Conservation (phyloP, 2,113 vertebrate genomes). For the Nothobranchius kuhntae region DNA sequence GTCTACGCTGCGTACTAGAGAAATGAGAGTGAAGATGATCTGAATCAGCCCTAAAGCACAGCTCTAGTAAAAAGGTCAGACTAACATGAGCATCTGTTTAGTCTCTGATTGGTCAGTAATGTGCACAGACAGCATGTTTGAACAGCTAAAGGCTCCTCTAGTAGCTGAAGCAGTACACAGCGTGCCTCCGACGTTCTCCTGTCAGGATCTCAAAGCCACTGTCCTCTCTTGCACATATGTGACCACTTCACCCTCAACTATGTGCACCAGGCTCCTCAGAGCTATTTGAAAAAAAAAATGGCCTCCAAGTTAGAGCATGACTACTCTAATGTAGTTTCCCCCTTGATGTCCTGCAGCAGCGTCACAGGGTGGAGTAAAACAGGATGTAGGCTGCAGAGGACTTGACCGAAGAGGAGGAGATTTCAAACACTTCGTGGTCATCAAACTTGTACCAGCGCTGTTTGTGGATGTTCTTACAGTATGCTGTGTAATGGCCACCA, state of each 20-base stretch:
- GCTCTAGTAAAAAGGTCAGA: constrained; percentile 33
- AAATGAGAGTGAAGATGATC: constrained; percentile 57
- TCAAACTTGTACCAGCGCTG: constrained; percentile 99
- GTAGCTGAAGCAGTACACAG: constrained; percentile 57
- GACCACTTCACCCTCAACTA: neutral
- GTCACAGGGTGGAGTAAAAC: constrained; percentile 91
- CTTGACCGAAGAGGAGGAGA: constrained; percentile 90
- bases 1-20: no score
- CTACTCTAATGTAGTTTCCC: constrained; percentile 25
- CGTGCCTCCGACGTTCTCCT: constrained; percentile 19
- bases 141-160: constrained; percentile 43
- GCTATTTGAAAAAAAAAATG: constrained; percentile 37
- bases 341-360: constrained; percentile 70
- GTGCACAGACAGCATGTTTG: constrained; percentile 43
- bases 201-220: constrained; percentile 1
- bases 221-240: neutral
- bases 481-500: constrained; percentile 97
- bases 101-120: constrained; percentile 53
- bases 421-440: constrained; percentile 93
- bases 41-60: constrained; percentile 41
- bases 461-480: constrained; percentile 88
- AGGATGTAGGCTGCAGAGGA: constrained; percentile 97
- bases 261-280: constrained; percentile 25
- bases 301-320: constrained; percentile 34
- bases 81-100: constrained; percentile 43